These are phyloP conservation scores for Cebus imitator DNA, from an alignment of 2,113 vertebrate genomes.

Conservation along the genomic window DNA sequence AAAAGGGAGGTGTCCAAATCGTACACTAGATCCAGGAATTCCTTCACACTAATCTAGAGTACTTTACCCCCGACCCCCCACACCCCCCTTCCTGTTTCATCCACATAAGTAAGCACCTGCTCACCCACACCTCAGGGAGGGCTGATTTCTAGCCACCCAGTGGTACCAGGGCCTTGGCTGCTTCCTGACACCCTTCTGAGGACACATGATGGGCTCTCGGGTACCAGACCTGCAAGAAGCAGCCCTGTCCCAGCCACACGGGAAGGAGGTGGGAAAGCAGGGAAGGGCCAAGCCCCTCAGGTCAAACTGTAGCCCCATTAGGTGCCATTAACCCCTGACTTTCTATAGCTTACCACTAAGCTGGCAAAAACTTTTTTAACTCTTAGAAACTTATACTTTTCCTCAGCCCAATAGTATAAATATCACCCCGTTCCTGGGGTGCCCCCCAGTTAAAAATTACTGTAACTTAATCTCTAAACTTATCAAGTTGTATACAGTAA, in stretches of 20 bases:
- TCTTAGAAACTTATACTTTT: neutral
- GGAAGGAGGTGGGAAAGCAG: neutral
- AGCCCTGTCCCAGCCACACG: neutral
- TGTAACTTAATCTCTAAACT: neutral
- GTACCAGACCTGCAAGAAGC: neutral
- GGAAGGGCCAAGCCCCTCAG: neutral
- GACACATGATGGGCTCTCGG: neutral
- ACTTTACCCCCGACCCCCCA: neutral
- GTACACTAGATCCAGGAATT: neutral
- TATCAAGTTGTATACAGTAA: neutral
- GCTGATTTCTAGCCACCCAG: neutral
- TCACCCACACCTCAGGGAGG: neutral
- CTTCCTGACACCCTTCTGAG: neutral
- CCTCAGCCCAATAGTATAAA: constrained; percentile 24
- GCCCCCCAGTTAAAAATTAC: neutral
- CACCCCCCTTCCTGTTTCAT: neutral
- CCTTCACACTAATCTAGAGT: neutral
- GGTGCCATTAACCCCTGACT: neutral
- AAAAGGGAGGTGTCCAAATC: neutral
- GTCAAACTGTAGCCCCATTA: neutral
- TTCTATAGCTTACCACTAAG: neutral
- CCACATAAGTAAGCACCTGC: neutral
- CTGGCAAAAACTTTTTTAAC: constrained; percentile 12
- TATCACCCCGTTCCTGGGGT: neutral
- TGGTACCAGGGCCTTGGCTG: neutral